Conservation (phyloP, 2,113 vertebrate species). For the Nicator chloris region DNA sequence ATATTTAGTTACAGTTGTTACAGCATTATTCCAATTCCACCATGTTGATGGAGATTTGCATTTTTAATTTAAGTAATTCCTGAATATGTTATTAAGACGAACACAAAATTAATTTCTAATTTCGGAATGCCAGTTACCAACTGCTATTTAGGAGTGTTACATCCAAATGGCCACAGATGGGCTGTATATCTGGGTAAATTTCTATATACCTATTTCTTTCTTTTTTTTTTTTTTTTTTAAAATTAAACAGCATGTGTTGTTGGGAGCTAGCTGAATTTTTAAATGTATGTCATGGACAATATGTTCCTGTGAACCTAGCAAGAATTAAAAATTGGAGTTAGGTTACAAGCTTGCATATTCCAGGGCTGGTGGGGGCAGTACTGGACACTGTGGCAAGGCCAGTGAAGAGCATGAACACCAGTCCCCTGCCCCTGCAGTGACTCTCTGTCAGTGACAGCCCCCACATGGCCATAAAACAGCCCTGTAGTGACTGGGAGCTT, state of each 20-base stretch:
- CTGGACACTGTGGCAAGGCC: neutral
- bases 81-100: neutral
- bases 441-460: neutral
- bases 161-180: neutral
- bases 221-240: no score
- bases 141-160: neutral
- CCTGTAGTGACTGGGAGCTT: neutral
- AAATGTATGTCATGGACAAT: neutral
- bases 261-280: neutral
- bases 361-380: neutral
- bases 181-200: neutral
- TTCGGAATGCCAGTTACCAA: neutral
- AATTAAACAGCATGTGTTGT: neutral
- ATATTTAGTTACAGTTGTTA: constrained; percentile 6
- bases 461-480: neutral
- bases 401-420: neutral
- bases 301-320: neutral
- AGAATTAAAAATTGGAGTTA: neutral
- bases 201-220: neutral
- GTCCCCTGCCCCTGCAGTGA: neutral
- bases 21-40: neutral
- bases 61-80: constrained; percentile 16
- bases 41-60: neutral
- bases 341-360: neutral
- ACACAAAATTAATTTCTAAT: neutral